Percentiles rank a stretch among this genome's conserved stretches.
Evolutionary conservation across 2,113 vertebrate genomes (phyloP).

Genomic region (Oreotragus oreotragus): DNA sequence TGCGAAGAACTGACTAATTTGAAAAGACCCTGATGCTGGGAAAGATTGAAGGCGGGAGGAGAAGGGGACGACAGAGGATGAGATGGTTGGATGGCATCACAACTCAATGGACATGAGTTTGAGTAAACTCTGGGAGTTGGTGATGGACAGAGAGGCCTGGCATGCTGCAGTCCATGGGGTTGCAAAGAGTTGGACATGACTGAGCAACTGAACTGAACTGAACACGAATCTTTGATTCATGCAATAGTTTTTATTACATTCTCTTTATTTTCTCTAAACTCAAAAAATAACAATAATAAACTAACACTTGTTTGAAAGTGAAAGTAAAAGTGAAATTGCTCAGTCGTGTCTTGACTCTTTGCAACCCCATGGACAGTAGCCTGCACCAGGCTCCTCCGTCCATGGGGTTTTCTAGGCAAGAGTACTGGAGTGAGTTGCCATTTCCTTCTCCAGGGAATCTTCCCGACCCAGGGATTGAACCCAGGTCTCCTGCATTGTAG

Average conservation of each 20-base stretch:
- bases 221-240: background rate
- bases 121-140: background rate
- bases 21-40: background rate
- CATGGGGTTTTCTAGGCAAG: no score
- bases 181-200: background rate
- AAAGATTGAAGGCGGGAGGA: background rate
- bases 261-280: background rate
- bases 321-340: no score
- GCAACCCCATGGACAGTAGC: no score
- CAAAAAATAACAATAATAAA: background rate
- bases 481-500: no score
- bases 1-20: background rate
- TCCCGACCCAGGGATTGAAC: no score
- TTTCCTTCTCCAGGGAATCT: no score
- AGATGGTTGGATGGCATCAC: background rate
- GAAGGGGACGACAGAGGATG: background rate
- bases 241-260: background rate
- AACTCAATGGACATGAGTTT: background rate
- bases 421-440: no score
- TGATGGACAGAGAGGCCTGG: background rate
- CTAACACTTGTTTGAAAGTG: background rate
- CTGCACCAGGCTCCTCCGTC: no score
- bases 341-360: no score
- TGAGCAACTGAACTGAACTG: background rate
- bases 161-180: background rate